A percentile compares a stretch with the other conserved stretches of the same genome.
Conservation (phyloP, 2,888 invertebrate genomes). For the Amphimallon solstitiale region DNA sequence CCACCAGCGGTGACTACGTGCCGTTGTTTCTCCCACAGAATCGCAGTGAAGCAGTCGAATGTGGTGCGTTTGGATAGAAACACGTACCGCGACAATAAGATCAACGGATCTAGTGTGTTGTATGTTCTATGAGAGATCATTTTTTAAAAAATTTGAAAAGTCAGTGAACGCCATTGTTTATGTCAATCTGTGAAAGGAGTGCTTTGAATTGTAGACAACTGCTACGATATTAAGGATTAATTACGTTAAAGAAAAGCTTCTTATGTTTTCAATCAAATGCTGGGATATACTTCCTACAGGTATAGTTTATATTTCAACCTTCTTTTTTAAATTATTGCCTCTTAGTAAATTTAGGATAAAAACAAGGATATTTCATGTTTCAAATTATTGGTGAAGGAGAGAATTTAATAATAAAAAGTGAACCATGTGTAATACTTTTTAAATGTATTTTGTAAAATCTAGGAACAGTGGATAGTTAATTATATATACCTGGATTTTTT, state of each 20-base stretch:
- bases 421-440: no score
- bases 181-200: not conserved
- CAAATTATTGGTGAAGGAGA: no score
- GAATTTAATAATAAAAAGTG: no score
- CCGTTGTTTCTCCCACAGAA: constrained; percentile 71
- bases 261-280: constrained; percentile 72
- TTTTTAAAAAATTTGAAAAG: no score
- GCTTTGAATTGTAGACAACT: not conserved
- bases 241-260: constrained; percentile 29
- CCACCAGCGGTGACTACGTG: constrained; percentile 57
- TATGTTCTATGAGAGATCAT: not conserved
- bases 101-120: not conserved
- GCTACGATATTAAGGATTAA: constrained; percentile 5
- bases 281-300: constrained; percentile 76
- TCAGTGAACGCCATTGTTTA: no score
- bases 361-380: no score
- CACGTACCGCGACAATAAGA: constrained; percentile 18
- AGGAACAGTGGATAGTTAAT: not conserved
- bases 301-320: constrained; percentile 50
- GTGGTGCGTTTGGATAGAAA: constrained; percentile 49
- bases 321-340: no score
- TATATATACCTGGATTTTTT: not conserved
- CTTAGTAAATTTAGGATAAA: no score
- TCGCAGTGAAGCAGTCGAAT: constrained; percentile 61
- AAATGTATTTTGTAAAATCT: no score